phyloP scores from a whole-genome alignment of 1,140 invertebrate species.

The Dendroctonus valens region DNA sequence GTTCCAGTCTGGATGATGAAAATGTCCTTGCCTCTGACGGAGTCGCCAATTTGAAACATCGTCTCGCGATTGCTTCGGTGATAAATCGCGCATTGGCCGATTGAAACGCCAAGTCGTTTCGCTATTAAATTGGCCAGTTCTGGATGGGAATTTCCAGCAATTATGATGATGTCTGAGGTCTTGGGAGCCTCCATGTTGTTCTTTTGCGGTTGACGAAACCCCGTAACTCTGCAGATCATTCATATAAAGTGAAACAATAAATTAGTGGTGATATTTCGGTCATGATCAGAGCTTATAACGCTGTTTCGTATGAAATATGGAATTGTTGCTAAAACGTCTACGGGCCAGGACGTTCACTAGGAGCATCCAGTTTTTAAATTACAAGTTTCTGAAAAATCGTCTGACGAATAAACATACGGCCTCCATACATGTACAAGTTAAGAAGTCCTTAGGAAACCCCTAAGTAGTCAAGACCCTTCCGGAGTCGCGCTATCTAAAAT shows the following conservation, averaged over 20 bases:
- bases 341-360: too few relatives aligned
- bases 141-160: conserved; percentile 94
- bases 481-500: too few relatives aligned
- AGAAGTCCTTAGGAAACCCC: background rate
- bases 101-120: conserved; percentile 84
- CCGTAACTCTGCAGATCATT: conserved; percentile 3
- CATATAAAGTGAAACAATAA: too few relatives aligned
- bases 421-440: too few relatives aligned
- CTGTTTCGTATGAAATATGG: too few relatives aligned
- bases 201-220: conserved; percentile 5
- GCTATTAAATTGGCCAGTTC: conserved; percentile 89
- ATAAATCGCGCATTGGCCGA: conserved; percentile 87
- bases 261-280: too few relatives aligned
- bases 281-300: too few relatives aligned
- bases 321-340: too few relatives aligned
- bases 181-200: conserved; percentile 66
- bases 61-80: conserved; percentile 95
- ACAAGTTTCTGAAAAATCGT: too few relatives aligned
- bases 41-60: conserved; percentile 93
- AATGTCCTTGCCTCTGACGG: conserved; percentile 92
- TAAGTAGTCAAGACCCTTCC: too few relatives aligned
- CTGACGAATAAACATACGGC: too few relatives aligned
- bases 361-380: too few relatives aligned
- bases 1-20: conserved; percentile 97
- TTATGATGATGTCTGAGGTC: conserved; percentile 83